phyloP scores from a whole-genome alignment of 2,888 invertebrate species.

The Ctenicera cuprea region DNA sequence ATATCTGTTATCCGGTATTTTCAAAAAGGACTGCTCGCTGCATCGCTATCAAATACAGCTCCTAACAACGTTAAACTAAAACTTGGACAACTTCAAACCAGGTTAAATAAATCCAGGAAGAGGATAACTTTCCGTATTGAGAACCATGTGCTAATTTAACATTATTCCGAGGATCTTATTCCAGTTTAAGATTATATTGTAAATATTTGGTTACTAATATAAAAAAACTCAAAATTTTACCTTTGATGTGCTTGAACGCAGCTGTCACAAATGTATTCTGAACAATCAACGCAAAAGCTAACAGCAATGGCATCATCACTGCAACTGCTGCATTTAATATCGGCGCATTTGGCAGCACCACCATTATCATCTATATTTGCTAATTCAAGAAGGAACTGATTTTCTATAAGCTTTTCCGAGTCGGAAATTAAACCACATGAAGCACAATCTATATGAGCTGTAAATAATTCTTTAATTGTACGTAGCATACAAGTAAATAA shows the following conservation, averaged over 20 bases:
- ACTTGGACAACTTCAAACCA: too few relatives aligned
- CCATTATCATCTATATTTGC: conserved; percentile 74
- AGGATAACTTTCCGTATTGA: too few relatives aligned
- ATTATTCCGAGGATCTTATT: too few relatives aligned
- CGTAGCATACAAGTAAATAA: background rate
- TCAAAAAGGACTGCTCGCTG: too few relatives aligned
- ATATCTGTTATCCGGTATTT: too few relatives aligned
- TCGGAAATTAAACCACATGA: conserved; percentile 84
- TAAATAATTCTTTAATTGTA: conserved; percentile 39
- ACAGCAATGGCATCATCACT: conserved; percentile 89
- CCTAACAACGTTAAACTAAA: too few relatives aligned
- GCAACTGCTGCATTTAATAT: conserved; percentile 88
- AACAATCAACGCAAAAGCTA: conserved; percentile 93
- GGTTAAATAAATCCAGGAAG: too few relatives aligned
- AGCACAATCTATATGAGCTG: conserved; percentile 77
- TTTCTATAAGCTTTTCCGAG: conserved; percentile 85
- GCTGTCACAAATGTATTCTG: conserved; percentile 93
- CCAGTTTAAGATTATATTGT: too few relatives aligned
- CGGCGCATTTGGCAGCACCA: conserved; percentile 68
- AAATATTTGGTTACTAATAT: too few relatives aligned
- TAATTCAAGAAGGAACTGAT: conserved; percentile 87
- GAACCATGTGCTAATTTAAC: too few relatives aligned
- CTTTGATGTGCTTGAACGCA: conserved; percentile 94
- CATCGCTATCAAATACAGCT: too few relatives aligned
- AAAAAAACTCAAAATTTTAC: conserved; percentile 60